phyloP scores from a whole-genome alignment of 1,140 invertebrate genomes.

The Homarus americanus region DNA sequence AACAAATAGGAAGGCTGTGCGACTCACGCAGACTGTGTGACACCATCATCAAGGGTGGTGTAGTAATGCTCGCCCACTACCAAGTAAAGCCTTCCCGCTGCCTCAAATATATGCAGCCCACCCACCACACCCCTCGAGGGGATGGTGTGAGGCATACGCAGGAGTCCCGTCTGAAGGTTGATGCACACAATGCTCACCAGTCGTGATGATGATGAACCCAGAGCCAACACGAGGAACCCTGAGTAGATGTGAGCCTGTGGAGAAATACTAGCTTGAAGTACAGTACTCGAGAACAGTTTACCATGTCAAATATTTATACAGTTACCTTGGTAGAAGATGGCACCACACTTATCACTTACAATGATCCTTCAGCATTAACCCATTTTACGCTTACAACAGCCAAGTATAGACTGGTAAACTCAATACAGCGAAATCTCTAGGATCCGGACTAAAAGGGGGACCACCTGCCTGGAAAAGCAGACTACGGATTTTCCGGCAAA shows the following conservation, averaged over 20 bases:
- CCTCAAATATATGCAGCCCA: not conserved
- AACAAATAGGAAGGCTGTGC: no score
- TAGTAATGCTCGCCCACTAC: constrained; percentile 7
- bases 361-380: no score
- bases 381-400: no score
- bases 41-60: not conserved
- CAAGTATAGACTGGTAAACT: no score
- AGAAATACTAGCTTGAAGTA: no score
- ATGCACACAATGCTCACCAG: constrained; percentile 37
- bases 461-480: no score
- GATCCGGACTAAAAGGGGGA: no score
- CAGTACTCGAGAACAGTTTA: not conserved
- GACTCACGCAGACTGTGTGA: not conserved
- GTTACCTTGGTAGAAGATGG: not conserved
- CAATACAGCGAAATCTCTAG: no score
- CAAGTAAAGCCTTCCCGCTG: not conserved
- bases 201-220: constrained; percentile 19
- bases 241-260: not conserved
- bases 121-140: constrained; percentile 23
- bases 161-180: not conserved
- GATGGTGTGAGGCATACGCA: not conserved
- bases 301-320: not conserved
- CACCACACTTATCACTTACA: not conserved
- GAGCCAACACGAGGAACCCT: not conserved
- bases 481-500: no score